Conservation (phyloP, 2,888 invertebrate species). For the Clanis bilineata region DNA sequence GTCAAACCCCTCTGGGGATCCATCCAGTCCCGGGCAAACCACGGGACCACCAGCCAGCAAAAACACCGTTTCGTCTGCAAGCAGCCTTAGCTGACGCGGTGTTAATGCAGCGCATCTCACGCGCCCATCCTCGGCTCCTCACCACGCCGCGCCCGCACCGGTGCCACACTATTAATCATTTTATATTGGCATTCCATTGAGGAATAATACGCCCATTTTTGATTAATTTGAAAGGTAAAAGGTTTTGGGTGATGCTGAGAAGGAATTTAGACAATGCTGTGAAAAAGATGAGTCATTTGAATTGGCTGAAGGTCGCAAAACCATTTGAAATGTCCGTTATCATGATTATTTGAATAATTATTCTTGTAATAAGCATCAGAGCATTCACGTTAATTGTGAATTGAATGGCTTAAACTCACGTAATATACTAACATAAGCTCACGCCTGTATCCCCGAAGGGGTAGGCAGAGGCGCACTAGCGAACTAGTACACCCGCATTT, state of each 20-base stretch:
- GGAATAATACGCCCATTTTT: slow-evolving; percentile 20
- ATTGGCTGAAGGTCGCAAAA: background rate
- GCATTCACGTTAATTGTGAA: too few species aligned
- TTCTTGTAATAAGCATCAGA: too few species aligned
- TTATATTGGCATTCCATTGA: slow-evolving; percentile 40
- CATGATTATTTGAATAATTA: background rate
- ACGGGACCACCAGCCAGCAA: too few species aligned
- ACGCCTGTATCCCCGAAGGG: too few species aligned
- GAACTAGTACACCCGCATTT: too few species aligned
- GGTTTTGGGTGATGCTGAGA: slow-evolving; percentile 8
- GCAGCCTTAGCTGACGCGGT: slow-evolving; percentile 14
- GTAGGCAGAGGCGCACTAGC: too few species aligned
- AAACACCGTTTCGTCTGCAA: background rate
- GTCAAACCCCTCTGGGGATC: too few species aligned
- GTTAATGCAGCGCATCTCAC: slow-evolving; percentile 33
- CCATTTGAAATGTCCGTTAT: background rate
- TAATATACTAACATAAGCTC: too few species aligned
- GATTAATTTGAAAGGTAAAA: slow-evolving; percentile 13
- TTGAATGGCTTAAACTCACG: too few species aligned
- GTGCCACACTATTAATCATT: slow-evolving; percentile 58
- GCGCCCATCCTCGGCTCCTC: slow-evolving; percentile 41
- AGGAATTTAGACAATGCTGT: slow-evolving; percentile 1
- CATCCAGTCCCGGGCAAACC: too few species aligned
- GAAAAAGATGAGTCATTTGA: background rate
- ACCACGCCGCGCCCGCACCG: too few species aligned